Base-by-base conservation (phyloP, 1,140 invertebrate genomes). In the Apis laboriosa region DNA sequence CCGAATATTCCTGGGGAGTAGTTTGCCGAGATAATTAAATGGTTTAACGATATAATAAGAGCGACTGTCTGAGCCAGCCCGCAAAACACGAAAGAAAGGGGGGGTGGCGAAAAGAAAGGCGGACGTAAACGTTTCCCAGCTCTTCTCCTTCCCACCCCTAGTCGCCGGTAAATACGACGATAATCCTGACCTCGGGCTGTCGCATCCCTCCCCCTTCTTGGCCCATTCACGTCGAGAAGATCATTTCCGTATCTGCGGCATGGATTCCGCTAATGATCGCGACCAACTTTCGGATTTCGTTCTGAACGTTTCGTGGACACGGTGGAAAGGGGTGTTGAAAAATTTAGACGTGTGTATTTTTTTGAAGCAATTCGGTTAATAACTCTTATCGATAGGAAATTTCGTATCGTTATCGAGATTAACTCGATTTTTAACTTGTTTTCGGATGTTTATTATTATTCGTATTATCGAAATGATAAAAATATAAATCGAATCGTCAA, bases 11-110 rank as follows among this genome's bases (percentile, higher is more conserved):
- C n/a, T 89, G 84, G 86, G 80, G 88, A 94, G 92, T 92, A 93
- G 93, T 94, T 94, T 94, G 91, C 92, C 90, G 92, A 94, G 93
- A 93, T 94, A 94, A 94, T 94, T 94, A 94, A 94, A 93, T 93
- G 93, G 92, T 92, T 94, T 93, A 93, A 94, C 93, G 93, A 94
- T 93, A 93, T 94, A 94, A 94, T 94, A 94, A 93, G 91, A 90
- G 90, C 87, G 90, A 88, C 91, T 89, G 88, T 86, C 90, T 92
- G 80, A 84, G 66, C 81, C 84, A 83, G 34, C 74, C 87, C 86
- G 51, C 80, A 80, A 86, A 84, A 88, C 84, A 88, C 79, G 15
- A 49, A 43, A 68, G 66, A 15, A 9, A 68, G 70, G 24, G 68
- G 24, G 15, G 9, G 1, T n/a, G 51, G 1, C 28, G 51, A 53